Conservation (phyloP, 2,113 vertebrate species). For the Egretta garzetta region DNA sequence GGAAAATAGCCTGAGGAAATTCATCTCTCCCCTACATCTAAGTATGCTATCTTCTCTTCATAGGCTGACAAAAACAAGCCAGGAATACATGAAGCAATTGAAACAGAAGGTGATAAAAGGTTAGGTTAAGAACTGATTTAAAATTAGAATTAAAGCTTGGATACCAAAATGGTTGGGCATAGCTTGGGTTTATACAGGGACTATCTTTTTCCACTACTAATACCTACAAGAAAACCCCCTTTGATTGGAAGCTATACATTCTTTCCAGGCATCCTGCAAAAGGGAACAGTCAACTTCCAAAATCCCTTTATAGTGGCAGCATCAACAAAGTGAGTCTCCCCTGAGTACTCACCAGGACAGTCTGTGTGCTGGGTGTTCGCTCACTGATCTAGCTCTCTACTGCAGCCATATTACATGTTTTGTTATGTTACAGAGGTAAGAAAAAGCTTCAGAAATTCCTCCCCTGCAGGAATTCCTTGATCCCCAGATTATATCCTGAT, state of each 20-base stretch:
- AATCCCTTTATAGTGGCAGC: not conserved
- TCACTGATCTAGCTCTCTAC: not conserved
- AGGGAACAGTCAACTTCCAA: not conserved
- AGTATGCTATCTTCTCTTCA: not conserved
- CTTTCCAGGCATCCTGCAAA: not conserved
- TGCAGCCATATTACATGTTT: not conserved
- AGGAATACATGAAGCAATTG: not conserved
- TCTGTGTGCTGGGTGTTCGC: not conserved
- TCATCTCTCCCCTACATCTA: not conserved
- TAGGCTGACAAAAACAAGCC: not conserved
- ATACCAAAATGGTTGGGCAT: not conserved
- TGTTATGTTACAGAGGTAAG: not conserved
- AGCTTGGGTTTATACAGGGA: not conserved
- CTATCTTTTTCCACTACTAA: not conserved
- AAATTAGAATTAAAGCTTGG: not conserved
- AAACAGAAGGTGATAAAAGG: not conserved
- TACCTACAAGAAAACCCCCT: not conserved
- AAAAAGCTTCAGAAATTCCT: not conserved
- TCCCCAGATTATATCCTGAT: not conserved
- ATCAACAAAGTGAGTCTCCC: not conserved
- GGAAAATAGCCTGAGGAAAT: slow-evolving; percentile 27
- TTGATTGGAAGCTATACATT: not conserved
- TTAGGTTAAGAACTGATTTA: not conserved
- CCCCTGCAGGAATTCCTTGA: not conserved
- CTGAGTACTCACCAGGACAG: not conserved